Evolutionary conservation across 2,888 invertebrate species (phyloP).

Genomic region (Cantharis lateralis): DNA sequence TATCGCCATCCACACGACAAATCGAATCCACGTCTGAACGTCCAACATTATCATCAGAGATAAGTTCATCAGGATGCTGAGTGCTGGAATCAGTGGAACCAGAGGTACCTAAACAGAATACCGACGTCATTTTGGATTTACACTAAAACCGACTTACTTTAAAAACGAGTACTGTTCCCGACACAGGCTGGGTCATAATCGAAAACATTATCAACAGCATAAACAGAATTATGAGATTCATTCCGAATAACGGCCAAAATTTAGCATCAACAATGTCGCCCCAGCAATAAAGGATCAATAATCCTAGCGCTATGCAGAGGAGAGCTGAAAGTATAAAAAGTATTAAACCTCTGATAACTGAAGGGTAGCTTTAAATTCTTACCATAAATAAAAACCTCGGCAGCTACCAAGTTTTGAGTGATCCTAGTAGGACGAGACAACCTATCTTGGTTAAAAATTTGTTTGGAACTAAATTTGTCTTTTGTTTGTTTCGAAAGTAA

Average conservation of each 20-base stretch:
- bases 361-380: neutral
- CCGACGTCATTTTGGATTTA: neutral
- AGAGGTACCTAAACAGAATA: neutral
- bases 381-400: neutral
- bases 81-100: neutral
- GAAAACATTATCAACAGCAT: neutral
- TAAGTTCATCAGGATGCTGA: neutral
- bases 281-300: neutral
- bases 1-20: neutral
- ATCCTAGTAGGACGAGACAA: neutral
- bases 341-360: too few relatives aligned
- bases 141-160: neutral
- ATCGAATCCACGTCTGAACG: neutral
- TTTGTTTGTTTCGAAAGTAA: neutral
- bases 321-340: neutral
- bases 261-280: neutral
- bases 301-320: neutral
- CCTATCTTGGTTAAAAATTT: neutral
- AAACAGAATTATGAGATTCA: neutral
- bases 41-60: neutral
- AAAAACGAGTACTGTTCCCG: neutral
- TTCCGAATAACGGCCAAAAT: neutral
- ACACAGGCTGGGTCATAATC: neutral
- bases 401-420: neutral
- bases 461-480: neutral